Evolutionary conservation across 2,888 invertebrate genomes (phyloP), one percentile per base, ranked within the genome.

Genomic region (Zele albiditarsus): DNA sequence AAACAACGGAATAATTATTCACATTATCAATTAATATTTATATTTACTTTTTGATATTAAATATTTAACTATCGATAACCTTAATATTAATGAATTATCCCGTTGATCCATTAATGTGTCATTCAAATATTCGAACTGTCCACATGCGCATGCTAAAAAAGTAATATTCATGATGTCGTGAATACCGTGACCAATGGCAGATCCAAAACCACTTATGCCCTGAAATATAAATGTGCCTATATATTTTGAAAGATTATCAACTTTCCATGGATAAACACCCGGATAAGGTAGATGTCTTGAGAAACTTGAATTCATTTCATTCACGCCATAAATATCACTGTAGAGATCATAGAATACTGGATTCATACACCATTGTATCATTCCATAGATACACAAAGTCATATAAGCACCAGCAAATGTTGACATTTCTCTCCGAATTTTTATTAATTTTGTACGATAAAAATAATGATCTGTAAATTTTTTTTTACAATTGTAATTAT

Each of bases 361-460:
- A 77, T 82, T 83, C 33, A 77, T 57, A 66, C 82, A 81, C 82
- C 84, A 84, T 65, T 84, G 84, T 6, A 79, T 10, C 31, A 80
- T 66, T 0, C 83, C 83, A 10, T 79, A 82, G 14, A 78, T 63
- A 38, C 78, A 79, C 23, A 80, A 14, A 25, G 60, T 68, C 2
- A 72, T 33, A 82, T 83, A 84, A 1, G 70, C 73, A 25, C 69
- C 71, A 3, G 78, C 20, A 31, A 82, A 84, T 5, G 46, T 68
- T 8, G 73, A 73, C 63, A 38, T 53, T 42, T 79, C 75, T 0
- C 68, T 71, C 28, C 31, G 62, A 68, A 74, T 77, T 72, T 70
- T 78, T 77, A 67, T 33, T 25, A 70, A 16, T n/a, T 60, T 60
- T 6, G 5, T n/a, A 20, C 10, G 10, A 33, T 58, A 70, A 1